Percentiles rank a stretch among this genome's conserved stretches.
phyloP scores from a whole-genome alignment of 2,888 invertebrate species.

The Parnassius apollo region DNA sequence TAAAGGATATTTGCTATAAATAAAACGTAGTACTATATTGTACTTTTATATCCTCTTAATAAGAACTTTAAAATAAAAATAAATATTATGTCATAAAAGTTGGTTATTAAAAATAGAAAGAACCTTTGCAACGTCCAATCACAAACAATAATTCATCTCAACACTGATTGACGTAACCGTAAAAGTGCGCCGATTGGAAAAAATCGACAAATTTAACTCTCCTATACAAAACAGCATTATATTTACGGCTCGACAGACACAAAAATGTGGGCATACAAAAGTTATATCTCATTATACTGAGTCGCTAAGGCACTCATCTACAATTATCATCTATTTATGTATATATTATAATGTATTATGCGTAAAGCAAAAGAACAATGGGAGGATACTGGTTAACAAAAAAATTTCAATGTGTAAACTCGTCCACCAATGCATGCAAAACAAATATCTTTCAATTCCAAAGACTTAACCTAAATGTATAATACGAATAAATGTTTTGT shows the following conservation, averaged over 20 bases:
- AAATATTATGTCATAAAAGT: constrained; percentile 45
- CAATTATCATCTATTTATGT: constrained; percentile 58
- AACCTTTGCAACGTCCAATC: constrained; percentile 41
- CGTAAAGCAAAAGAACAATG: constrained; percentile 53
- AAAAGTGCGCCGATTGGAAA: constrained; percentile 13
- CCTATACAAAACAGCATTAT: constrained; percentile 18
- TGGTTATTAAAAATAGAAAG: constrained; percentile 51
- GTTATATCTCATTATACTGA: constrained; percentile 68
- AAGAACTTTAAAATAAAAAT: constrained; percentile 36
- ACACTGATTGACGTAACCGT: constrained; percentile 21
- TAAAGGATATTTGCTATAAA: constrained; percentile 43
- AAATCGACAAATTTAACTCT: constrained; percentile 2
- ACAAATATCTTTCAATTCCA: constrained; percentile 70
- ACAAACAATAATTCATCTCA: constrained; percentile 37
- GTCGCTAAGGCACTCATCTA: constrained; percentile 80
- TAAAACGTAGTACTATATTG: constrained; percentile 51
- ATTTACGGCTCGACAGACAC: constrained; percentile 26
- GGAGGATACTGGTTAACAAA: constrained; percentile 38
- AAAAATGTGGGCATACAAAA: constrained; percentile 55
- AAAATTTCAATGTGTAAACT: constrained; percentile 47
- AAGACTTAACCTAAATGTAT: constrained; percentile 67
- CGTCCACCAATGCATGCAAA: constrained; percentile 70
- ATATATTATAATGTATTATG: constrained; percentile 65
- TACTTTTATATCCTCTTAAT: constrained; percentile 40
- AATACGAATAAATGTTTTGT: constrained; percentile 73